These are phyloP conservation scores for Lycorma delicatula DNA, from an alignment of 1,140 invertebrate genomes.

Conservation along the genomic window DNA sequence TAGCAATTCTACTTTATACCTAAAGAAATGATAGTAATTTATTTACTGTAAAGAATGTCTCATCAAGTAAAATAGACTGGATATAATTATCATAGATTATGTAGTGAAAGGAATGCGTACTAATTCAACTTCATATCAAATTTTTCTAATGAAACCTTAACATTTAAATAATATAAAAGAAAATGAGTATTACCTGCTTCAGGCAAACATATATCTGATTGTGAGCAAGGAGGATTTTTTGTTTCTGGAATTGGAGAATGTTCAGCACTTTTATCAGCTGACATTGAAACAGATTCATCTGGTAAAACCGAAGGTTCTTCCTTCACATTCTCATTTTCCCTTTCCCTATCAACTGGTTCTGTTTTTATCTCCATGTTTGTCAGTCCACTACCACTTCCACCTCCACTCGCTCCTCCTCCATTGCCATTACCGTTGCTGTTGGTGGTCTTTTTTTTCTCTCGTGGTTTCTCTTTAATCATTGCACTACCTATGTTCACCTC, in stretches of 20 bases:
- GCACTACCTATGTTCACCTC: constrained; percentile 1
- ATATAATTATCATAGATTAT: not conserved
- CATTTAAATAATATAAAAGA: not conserved
- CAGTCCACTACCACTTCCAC: not conserved
- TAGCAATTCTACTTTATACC: too few species aligned
- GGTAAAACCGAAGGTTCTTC: constrained; percentile 5
- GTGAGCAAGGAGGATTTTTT: not conserved
- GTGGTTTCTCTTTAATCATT: constrained; percentile 18
- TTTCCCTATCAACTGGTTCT: constrained; percentile 14
- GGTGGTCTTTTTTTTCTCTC: constrained; percentile 15
- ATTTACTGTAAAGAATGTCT: not conserved
- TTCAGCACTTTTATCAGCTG: not conserved
- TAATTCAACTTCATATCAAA: not conserved
- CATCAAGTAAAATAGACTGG: not conserved
- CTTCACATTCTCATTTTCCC: constrained; percentile 14
- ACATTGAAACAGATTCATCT: not conserved
- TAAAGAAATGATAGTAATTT: too few species aligned
- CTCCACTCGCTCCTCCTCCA: not conserved
- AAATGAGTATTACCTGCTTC: constrained; percentile 2
- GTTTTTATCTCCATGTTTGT: constrained; percentile 9
- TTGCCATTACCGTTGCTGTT: constrained; percentile 13
- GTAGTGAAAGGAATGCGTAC: not conserved
- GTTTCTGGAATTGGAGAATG: not conserved
- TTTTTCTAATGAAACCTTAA: not conserved
- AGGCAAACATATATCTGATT: not conserved